Evolutionary conservation across 2,797 vertebrate species (phyloP), one percentile per base, ranked within the genome.

Genomic region (Chelmon rostratus): DNA sequence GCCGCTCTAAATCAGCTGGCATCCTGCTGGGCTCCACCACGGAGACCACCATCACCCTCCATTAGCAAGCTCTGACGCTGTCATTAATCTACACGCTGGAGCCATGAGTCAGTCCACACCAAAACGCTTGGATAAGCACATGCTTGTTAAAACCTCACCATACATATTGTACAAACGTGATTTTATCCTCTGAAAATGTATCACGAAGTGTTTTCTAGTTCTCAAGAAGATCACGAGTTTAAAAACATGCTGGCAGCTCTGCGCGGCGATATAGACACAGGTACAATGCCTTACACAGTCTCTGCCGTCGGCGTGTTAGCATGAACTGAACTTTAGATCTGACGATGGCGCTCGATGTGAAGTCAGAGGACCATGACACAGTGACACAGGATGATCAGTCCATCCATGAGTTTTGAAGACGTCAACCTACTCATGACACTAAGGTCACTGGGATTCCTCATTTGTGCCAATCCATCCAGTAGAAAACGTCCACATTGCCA

Each of bases 31-130:
- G 74, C 54, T 28, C 15, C 8, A 16, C 61, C 65, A 70, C 76
- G 68, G 70, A 71, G 69, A 70, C 68, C 76, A 52, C 59, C 78
- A 73, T 56, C 82, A 66, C 42, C 47, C 73, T 77, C 56, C 46
- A 65, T 78, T 23, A 82, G 59, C 38, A 68, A 73, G 37, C 54
- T 49, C 47, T 52, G 47, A 76, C 75, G 57, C 21, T 23, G 56
- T 64, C 57, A 75, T 78, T 75, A 72, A 73, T 77, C 61, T 25
- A 31, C 21, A 62, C 15, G 18, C 18, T 25, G 21, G 47, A 54
- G 58, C 12, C 11, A 56, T 31, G 69, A 61, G 44, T 56, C n/a
- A 0, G 49, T 40, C 52, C 50, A n/a, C 28, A 47, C 62, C 23
- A 65, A 0, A 35, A 38, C 40, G 23, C 47, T 38, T 61, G 19